phyloP scores from a whole-genome alignment of 2,113 vertebrate genomes.

The Mesembrinibis cayennensis region DNA sequence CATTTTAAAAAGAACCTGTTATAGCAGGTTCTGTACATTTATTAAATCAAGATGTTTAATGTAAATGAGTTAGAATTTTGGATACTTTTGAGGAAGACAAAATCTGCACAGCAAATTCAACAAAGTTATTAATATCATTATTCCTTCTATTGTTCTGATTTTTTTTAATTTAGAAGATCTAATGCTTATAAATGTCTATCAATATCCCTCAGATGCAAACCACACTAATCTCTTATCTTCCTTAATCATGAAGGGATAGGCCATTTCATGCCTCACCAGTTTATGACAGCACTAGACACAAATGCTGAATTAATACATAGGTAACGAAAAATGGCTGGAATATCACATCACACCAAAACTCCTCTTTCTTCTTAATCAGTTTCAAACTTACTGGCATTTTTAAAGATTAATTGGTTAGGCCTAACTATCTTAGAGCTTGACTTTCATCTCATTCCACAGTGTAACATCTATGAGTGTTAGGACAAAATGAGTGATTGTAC shows the following conservation, averaged over 20 bases:
- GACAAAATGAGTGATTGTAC: neutral
- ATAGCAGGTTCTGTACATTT: neutral
- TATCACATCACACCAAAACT: neutral
- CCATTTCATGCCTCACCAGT: neutral
- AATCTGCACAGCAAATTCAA: neutral
- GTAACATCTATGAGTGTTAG: neutral
- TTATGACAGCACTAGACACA: neutral
- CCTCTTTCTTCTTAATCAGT: neutral
- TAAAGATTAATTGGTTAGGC: neutral
- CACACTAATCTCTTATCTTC: neutral
- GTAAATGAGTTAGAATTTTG: neutral
- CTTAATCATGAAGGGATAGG: neutral
- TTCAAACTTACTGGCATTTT: neutral
- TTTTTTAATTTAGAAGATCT: neutral
- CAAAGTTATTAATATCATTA: neutral
- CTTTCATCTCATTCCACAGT: neutral
- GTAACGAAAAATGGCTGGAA: neutral
- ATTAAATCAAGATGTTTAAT: neutral
- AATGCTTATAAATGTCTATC: neutral
- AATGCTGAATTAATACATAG: neutral
- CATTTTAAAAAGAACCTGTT: neutral
- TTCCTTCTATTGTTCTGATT: neutral
- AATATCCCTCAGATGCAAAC: neutral
- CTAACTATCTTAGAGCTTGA: neutral
- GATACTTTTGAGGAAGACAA: neutral